Evolutionary conservation across 2,797 vertebrate genomes (phyloP).

Genomic region (Argentina silus): DNA sequence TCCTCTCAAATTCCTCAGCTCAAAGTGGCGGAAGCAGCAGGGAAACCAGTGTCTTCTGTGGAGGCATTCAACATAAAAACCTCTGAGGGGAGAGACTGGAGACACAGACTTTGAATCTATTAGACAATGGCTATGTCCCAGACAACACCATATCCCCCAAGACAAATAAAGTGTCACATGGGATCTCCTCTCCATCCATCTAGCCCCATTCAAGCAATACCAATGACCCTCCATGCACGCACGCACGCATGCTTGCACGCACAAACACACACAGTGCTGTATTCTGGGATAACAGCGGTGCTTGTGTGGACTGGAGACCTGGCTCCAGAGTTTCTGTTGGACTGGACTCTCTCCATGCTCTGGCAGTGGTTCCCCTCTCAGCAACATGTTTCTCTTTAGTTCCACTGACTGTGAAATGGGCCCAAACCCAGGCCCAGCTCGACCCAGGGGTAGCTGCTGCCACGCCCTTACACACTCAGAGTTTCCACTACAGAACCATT

Average conservation of each 20-base stretch:
- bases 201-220: not conserved
- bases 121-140: not conserved
- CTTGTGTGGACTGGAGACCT: not conserved
- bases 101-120: not conserved
- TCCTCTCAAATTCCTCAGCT: conserved; percentile 64
- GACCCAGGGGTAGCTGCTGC: not conserved
- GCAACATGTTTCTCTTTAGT: conserved; percentile 12
- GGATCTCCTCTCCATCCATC: too few species aligned
- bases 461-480: not conserved
- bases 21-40: conserved; percentile 46
- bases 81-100: not conserved
- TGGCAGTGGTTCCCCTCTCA: not conserved
- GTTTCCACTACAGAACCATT: not conserved
- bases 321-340: not conserved
- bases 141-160: too few species aligned
- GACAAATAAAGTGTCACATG: too few species aligned
- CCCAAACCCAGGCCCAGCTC: not conserved
- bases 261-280: not conserved
- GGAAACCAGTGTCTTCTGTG: conserved; percentile 41
- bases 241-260: too few species aligned
- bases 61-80: not conserved
- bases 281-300: not conserved
- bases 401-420: not conserved
- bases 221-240: not conserved
- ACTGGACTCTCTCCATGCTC: not conserved